Evolutionary conservation across 2,113 vertebrate species (phyloP).

Genomic region (Mungos mungo): DNA sequence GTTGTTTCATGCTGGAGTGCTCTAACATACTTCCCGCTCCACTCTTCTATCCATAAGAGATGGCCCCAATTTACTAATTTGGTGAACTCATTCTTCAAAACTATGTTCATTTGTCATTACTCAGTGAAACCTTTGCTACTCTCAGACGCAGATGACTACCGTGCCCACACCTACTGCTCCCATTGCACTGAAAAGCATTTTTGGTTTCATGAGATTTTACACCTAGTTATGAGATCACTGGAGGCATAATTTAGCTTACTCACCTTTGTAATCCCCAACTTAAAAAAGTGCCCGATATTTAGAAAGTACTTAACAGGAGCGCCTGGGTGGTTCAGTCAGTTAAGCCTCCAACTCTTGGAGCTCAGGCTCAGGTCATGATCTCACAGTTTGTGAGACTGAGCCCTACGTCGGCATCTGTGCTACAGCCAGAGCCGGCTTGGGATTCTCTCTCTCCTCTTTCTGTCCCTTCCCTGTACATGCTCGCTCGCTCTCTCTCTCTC

Average conservation of each 20-base stretch:
- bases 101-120: not conserved
- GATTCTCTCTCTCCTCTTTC: no score
- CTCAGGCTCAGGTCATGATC: no score
- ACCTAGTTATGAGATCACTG: not conserved
- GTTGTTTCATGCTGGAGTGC: not conserved
- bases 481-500: no score
- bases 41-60: not conserved
- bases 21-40: not conserved
- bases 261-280: not conserved
- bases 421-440: no score
- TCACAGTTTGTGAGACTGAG: no score
- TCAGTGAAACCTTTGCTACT: not conserved
- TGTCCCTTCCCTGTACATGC: no score
- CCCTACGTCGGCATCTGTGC: no score
- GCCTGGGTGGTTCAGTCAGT: no score
- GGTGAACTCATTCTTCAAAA: conserved; percentile 41
- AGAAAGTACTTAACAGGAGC: not conserved
- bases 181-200: not conserved
- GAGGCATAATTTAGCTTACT: not conserved
- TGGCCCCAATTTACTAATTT: not conserved
- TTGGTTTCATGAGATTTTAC: not conserved
- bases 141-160: not conserved
- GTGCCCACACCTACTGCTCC: not conserved
- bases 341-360: no score
- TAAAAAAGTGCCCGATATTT: not conserved